Conservation (phyloP, 1,140 invertebrate genomes). For the Drosophila orena region DNA sequence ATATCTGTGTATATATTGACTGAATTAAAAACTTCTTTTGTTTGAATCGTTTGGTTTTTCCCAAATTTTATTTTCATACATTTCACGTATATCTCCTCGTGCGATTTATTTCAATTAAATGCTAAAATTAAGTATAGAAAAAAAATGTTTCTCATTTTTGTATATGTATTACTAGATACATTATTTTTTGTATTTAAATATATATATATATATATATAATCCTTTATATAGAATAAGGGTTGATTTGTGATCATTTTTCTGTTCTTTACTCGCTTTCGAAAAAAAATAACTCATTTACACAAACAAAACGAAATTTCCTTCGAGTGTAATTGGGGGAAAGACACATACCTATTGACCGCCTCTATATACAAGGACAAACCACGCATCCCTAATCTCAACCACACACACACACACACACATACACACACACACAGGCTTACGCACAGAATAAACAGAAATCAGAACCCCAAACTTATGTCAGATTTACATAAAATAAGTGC, state of each 20-base stretch:
- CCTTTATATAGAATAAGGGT: slow-evolving; percentile 17
- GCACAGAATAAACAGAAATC: slow-evolving; percentile 1
- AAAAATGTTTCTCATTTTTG: slow-evolving; percentile 32
- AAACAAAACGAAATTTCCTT: slow-evolving; percentile 27
- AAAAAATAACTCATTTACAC: slow-evolving; percentile 28
- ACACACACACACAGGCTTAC: neutral
- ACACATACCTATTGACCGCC: slow-evolving; percentile 11
- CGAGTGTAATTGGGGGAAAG: slow-evolving; percentile 6
- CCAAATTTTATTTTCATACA: slow-evolving; percentile 47
- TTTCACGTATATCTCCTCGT: slow-evolving; percentile 13
- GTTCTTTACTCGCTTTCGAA: slow-evolving; percentile 6
- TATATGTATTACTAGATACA: too few species aligned
- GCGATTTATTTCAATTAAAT: slow-evolving; percentile 43
- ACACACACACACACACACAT: too few species aligned
- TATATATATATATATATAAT: slow-evolving; percentile 25
- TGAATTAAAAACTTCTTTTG: slow-evolving; percentile 50
- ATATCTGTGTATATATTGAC: neutral
- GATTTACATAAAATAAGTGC: slow-evolving; percentile 5
- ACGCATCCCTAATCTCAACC: neutral
- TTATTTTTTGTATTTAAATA: too few species aligned
- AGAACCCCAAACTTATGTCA: neutral
- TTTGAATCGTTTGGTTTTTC: slow-evolving; percentile 24
- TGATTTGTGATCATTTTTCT: slow-evolving; percentile 21
- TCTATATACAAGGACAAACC: slow-evolving; percentile 35
- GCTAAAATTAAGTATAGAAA: slow-evolving; percentile 61